Evolutionary conservation across 2,113 vertebrate genomes (phyloP).

Genomic region (Egretta garzetta): DNA sequence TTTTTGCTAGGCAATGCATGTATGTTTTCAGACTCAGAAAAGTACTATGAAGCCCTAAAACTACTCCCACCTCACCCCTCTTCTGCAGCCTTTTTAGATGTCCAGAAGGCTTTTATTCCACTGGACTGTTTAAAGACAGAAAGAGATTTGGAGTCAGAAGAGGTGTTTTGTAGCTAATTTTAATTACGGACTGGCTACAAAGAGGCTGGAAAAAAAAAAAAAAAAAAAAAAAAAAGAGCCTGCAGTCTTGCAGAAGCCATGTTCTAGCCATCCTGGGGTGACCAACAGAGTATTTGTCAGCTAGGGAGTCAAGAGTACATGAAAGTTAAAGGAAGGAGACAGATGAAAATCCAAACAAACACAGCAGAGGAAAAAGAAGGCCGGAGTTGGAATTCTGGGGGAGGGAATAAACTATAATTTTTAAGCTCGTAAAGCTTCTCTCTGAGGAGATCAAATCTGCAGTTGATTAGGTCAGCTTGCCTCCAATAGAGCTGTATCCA

Average conservation of each 20-base stretch:
- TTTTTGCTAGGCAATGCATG: background rate
- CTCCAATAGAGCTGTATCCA: background rate
- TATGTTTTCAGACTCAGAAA: background rate
- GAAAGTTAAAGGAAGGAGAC: background rate
- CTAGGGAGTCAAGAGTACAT: background rate
- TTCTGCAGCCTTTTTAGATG: background rate
- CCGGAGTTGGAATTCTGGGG: background rate
- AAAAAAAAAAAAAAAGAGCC: background rate
- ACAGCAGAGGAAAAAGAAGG: background rate
- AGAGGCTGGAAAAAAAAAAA: background rate
- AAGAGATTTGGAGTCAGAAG: background rate
- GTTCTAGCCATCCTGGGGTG: background rate
- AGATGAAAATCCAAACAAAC: background rate
- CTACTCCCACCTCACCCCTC: background rate
- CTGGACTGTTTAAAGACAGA: background rate
- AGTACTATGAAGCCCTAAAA: background rate
- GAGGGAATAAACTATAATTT: conserved; percentile 14
- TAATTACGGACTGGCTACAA: background rate
- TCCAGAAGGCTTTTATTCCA: background rate
- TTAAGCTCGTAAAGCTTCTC: conserved; percentile 7
- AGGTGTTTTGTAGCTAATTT: background rate
- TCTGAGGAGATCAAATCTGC: conserved; percentile 6
- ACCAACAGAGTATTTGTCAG: background rate
- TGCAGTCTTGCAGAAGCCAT: background rate
- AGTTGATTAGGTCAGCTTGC: conserved; percentile 27